Evolutionary conservation across 2,113 vertebrate genomes (phyloP), one percentile per base, ranked within the genome.

Genomic region (Mastomys coucha): DNA sequence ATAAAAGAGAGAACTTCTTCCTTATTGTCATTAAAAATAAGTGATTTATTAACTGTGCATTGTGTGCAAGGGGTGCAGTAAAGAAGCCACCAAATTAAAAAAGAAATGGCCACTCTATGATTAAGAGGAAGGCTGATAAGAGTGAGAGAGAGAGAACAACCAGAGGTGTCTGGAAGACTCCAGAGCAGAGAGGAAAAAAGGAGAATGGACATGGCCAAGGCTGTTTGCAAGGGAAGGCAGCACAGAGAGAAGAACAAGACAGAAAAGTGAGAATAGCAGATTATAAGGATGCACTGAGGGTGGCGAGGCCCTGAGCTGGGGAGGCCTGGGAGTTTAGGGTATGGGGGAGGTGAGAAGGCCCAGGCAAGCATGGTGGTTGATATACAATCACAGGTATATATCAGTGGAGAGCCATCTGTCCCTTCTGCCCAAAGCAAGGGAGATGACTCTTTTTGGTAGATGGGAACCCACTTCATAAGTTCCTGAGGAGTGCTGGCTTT

Each of bases 11-110:
- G 0, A 31, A 72, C 69, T 72, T n/a, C 16, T 89, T 5, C 58
- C 73, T 85, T 51, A 82, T 91, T 82, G 24, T 91, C 39, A 82
- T 45, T 82, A 70, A 84, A 84, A 91, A 63, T 94, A 58, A 88
- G 65, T 95, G 36, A 72, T 73, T 89, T 78, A 42, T 9, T 63
- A 73, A 12, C 8, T 65, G 82, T 65, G 56, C 36, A 42, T 84
- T 63, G 81, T 63, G 58, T 17, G 4, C 1, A 2, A 84, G n/a
- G 24, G 56, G 4, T 58, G 7, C 80, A 9, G 6, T 28, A 63
- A 42, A 84, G 81, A 84, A 84, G 28, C 22, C n/a, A 60, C 81
- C 0, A 4, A 58, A 3, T 4, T 4, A 45, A 45, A 45, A 45
- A 45, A 4, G 17, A 60, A 39, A 39, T 39, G 22, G 7, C 36